Evolutionary conservation across 1,140 invertebrate genomes (phyloP), one percentile per base, ranked within the genome.

Genomic region (Streblospio benedicti): DNA sequence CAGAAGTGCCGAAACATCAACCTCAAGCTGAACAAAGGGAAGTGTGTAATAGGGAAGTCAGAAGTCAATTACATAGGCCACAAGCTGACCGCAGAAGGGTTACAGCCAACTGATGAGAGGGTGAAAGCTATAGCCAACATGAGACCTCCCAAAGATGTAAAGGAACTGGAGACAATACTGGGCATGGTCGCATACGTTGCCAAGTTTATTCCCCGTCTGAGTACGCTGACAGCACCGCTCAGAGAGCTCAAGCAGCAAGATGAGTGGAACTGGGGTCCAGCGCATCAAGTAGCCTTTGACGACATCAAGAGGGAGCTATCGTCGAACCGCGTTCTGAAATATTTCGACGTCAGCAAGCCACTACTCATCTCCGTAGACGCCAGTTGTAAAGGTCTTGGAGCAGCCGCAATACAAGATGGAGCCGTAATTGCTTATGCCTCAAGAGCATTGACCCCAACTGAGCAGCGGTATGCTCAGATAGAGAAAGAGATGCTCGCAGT

Each of bases 401-500:
- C 71, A 31, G 69, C 74, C 4, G 31, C 81, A 0, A 41, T 78
- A 5, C 79, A 83, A 62, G 68, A 79, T 54, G 20, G 71, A 74
- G 66, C 66, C 65, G 73, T 73, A 1, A 67, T 82, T 2, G 71
- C 73, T 9, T 81, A 71, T 62, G 76, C 76, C 5, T 81, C 76
- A 2, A 58, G 75, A 31, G 68, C 74, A 14, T 59, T 81, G 5
- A 76, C 73, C 6, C 3, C 45, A 4, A 66, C 70, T 41, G 75
- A 83, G 65, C 18, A 66, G 31, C 78, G 79, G 35, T 81, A 80
- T 60, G 72, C 70, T 6, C 75, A 81, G 64, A 74, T 81, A 1
- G 78, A 82, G 54, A 74, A 76, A 58, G 79, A 82, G 63, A 67
- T 77, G 4, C 65, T 81, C 1, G 76, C 79, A 2, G 77, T 81